A percentile compares a stretch with the other conserved stretches of the same genome.
Evolutionary conservation across 2,888 invertebrate genomes (phyloP).

Genomic region (Papilio protenor): DNA sequence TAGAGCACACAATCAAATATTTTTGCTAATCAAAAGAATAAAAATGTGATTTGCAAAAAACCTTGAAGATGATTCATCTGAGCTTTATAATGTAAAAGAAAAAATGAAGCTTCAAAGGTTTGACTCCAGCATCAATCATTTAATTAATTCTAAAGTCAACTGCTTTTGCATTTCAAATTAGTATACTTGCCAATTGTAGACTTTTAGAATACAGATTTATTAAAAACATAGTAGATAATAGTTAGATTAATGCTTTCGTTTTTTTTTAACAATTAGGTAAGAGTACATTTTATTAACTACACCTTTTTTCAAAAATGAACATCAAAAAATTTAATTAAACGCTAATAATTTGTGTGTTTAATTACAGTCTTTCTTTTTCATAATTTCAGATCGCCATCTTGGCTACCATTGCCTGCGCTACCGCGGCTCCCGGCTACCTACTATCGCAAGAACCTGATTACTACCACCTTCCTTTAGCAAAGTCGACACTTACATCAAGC

Average conservation of each 20-base stretch:
- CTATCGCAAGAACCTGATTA: conserved; percentile 58
- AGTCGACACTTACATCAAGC: conserved; percentile 63
- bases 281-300: background rate
- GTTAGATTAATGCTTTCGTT: background rate
- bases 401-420: conserved; percentile 59
- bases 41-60: background rate
- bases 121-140: background rate
- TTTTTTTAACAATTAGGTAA: background rate
- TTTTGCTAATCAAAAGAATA: background rate
- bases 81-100: conserved; percentile 3
- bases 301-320: background rate
- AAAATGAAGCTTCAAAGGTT: background rate
- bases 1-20: background rate
- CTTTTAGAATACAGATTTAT: background rate
- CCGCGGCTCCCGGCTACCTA: conserved; percentile 62
- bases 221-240: background rate
- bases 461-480: conserved; percentile 53
- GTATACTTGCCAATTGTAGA: background rate
- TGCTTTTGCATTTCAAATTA: background rate
- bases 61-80: background rate
- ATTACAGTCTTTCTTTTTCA: background rate
- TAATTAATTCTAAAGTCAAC: conserved; percentile 3
- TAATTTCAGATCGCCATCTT: conserved; percentile 61
- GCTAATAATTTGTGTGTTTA: background rate
- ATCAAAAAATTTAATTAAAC: background rate